Base-by-base conservation (phyloP, 2,113 vertebrate genomes). In the Micronycteris hirsuta region DNA sequence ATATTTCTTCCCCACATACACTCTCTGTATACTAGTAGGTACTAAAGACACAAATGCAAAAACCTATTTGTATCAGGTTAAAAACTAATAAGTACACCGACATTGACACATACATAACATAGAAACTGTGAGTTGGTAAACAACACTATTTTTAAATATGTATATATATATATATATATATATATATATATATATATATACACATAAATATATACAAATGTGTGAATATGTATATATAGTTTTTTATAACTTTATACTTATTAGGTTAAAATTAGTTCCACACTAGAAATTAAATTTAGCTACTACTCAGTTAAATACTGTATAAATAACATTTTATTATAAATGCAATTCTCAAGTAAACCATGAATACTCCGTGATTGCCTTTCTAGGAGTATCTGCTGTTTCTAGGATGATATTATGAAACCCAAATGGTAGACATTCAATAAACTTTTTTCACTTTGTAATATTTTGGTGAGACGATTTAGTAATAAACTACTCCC, bases 261-360 rank as follows among this genome's bases (percentile, higher is more conserved):
- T 5, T 33, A 56, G 9, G 24, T 86, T 36, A 93, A 82, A 78
- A 0, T 45, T 90, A 2, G 17, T 67, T 63, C 9, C 14, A 52
- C 36, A 20, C n/a, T 7, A 22, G 6, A 63, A 89, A 52, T 71
- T 94, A 77, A 22, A 74, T 73, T 56, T 36, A 78, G 4, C 28
- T 61, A 49, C 43, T 47, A 24, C 31, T 74, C 1, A 88, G 16
- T 24, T 80, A 58, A 56, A 22, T 45, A 26, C 19, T 65, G 6
- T 24, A 24, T 8, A 49, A 85, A 47, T 0, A 36, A 52, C 31
- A 52, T 67, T 78, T 83, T 7, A n/a, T 1, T 90, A 2, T 73
- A 20, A 81, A 63, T 31, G 41, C 2, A 54, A 78, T 80, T 87
- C 82, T 31, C 56, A 74, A 74, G 16, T 26, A 84, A 96, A 47